Conservation (phyloP, 2,797 vertebrate genomes). For the Anguilla anguilla region DNA sequence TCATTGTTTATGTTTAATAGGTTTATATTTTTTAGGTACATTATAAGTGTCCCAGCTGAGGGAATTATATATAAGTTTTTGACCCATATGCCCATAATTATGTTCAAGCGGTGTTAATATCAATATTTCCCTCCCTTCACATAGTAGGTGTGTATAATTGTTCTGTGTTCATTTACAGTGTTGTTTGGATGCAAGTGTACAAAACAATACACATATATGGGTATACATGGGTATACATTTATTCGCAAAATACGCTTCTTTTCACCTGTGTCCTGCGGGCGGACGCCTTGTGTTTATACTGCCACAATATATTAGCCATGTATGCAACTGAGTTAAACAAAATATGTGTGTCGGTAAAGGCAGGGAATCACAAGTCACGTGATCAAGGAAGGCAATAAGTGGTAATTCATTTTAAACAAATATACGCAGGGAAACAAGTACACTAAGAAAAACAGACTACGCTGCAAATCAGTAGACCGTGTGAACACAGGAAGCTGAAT, state of each 20-base stretch:
- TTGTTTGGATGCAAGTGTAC: background rate
- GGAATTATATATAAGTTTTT: background rate
- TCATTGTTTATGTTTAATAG: background rate
- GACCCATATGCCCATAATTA: background rate
- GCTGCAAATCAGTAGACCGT: background rate
- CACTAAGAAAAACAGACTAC: constrained; percentile 25
- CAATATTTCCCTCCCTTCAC: constrained; percentile 2
- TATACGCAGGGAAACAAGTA: constrained; percentile 11
- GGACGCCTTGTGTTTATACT: constrained; percentile 12
- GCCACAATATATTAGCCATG: constrained; percentile 21
- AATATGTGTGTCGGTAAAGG: constrained; percentile 19
- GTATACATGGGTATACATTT: constrained; percentile 5
- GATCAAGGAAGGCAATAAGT: constrained; percentile 3
- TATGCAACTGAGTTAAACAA: constrained; percentile 21
- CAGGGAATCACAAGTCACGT: constrained; percentile 18
- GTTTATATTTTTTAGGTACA: background rate
- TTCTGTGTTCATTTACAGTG: background rate
- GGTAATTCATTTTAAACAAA: constrained; percentile 22
- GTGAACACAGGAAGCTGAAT: background rate
- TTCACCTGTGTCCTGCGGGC: constrained; percentile 17
- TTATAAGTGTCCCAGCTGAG: background rate
- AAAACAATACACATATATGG: background rate
- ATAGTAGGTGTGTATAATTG: background rate
- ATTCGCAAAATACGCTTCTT: background rate
- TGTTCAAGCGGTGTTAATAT: background rate